Evolutionary conservation across 53 echinoderm and acorn worm species (phyloP).

Genomic region (Holothuria leucospilota): DNA sequence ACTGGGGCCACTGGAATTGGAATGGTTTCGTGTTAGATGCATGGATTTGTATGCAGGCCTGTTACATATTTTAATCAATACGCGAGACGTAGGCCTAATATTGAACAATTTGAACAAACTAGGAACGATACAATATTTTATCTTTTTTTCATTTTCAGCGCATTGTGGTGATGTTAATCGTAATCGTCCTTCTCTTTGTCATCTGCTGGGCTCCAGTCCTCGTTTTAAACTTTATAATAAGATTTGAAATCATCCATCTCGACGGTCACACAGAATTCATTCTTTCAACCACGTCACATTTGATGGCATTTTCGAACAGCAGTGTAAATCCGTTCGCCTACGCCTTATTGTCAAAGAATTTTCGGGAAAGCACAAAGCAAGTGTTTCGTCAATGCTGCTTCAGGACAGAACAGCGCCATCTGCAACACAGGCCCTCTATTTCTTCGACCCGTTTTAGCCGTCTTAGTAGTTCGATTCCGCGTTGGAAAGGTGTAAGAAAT

Average conservation of each 20-base stretch:
- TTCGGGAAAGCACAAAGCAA: conserved; percentile 72
- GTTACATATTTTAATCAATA: too few relatives aligned
- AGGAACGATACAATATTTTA: not conserved
- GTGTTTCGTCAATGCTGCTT: conserved; percentile 26
- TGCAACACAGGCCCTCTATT: conserved; percentile 24
- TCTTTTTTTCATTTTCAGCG: conserved; percentile 55
- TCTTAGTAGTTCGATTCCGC: not conserved
- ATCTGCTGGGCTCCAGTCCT: conserved; percentile 88
- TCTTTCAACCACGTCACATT: conserved; percentile 59
- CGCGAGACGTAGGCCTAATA: too few relatives aligned
- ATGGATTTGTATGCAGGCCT: too few relatives aligned
- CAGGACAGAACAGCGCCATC: not conserved
- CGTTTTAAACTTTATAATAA: conserved; percentile 57
- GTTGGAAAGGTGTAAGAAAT: not conserved
- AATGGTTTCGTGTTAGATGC: too few relatives aligned
- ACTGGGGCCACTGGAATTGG: too few relatives aligned
- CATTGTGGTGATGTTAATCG: conserved; percentile 82
- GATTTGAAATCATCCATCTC: conserved; percentile 41
- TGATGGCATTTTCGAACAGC: conserved; percentile 83
- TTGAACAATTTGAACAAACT: too few relatives aligned
- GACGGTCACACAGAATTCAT: conserved; percentile 25
- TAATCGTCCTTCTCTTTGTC: conserved; percentile 80
- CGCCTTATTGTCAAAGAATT: conserved; percentile 89
- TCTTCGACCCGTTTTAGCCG: conserved; percentile 35
- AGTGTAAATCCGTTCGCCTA: conserved; percentile 90